Percentiles rank a stretch among this genome's conserved stretches.
Evolutionary conservation across 2,113 vertebrate genomes (phyloP).

Genomic region (Chionomys nivalis): DNA sequence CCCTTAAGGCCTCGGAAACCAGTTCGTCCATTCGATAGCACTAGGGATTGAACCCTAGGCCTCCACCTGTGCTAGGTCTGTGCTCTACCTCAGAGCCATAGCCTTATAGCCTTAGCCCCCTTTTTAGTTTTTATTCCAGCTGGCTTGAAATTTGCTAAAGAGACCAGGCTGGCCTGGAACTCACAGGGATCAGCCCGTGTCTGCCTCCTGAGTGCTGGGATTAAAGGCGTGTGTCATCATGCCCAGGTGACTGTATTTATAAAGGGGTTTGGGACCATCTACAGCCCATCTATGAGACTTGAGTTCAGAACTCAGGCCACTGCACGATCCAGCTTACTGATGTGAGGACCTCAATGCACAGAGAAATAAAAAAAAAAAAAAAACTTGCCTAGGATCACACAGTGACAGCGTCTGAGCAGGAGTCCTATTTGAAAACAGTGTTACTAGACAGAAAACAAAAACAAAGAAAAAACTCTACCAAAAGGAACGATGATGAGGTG

Average conservation of each 20-base stretch:
- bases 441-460: background rate
- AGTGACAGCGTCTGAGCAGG: background rate
- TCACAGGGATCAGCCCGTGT: background rate
- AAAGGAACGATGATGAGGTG: background rate
- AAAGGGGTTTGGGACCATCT: background rate
- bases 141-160: background rate
- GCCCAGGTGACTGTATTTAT: background rate
- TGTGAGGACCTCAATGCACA: background rate
- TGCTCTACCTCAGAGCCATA: background rate
- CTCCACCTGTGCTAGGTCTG: background rate
- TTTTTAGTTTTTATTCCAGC: background rate
- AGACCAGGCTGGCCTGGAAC: background rate
- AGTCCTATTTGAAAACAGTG: background rate
- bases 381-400: constrained; percentile 12
- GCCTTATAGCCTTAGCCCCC: too few species aligned
- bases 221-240: background rate
- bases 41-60: background rate
- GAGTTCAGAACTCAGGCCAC: background rate
- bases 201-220: background rate
- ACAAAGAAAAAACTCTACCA: background rate
- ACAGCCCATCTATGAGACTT: background rate
- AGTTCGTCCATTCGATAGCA: background rate
- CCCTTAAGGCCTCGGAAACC: background rate
- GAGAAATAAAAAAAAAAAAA: background rate
- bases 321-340: background rate